Percentiles rank a stretch among this genome's conserved stretches.
Conservation (phyloP, 1,140 invertebrate genomes). For the Drosophila rhopaloa region DNA sequence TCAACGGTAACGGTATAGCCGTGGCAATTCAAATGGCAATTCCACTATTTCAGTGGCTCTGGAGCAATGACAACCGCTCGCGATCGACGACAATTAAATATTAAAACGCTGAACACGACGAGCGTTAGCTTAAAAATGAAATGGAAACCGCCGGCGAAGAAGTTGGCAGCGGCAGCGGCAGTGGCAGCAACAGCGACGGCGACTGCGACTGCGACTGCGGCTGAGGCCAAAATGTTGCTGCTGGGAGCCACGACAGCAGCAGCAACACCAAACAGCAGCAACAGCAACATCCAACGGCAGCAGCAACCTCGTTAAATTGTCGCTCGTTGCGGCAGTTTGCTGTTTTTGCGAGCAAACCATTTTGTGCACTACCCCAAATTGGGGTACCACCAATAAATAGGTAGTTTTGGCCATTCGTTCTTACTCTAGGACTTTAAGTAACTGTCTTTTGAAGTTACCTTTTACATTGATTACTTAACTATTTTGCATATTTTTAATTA, state of each 20-base stretch:
- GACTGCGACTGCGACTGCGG: constrained; percentile 1
- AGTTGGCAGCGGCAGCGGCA: background rate
- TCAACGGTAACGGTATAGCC: constrained; percentile 12
- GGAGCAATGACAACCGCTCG: constrained; percentile 60
- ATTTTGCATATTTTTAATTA: too few relatives aligned
- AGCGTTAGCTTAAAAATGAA: constrained; percentile 83
- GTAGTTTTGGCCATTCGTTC: background rate
- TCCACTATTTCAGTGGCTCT: constrained; percentile 10
- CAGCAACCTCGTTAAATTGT: constrained; percentile 48
- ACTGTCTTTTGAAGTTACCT: too few relatives aligned
- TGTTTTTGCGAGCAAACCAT: constrained; percentile 33
- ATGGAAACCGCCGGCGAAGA: constrained; percentile 62
- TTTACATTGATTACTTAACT: too few relatives aligned
- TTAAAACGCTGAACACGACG: constrained; percentile 70
- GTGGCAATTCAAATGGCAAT: constrained; percentile 14
- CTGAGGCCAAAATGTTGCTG: constrained; percentile 21
- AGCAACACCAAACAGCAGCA: constrained; percentile 4
- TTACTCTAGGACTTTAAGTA: too few relatives aligned
- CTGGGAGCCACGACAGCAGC: constrained; percentile 8
- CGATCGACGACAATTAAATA: constrained; percentile 77
- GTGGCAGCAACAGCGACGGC: constrained; percentile 2
- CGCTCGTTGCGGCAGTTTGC: constrained; percentile 17
- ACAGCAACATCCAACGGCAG: constrained; percentile 13
- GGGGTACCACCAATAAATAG: too few relatives aligned
- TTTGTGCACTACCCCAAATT: constrained; percentile 13